phyloP scores from a whole-genome alignment of 2,888 invertebrate species.

The Lycophotia porphyrea region DNA sequence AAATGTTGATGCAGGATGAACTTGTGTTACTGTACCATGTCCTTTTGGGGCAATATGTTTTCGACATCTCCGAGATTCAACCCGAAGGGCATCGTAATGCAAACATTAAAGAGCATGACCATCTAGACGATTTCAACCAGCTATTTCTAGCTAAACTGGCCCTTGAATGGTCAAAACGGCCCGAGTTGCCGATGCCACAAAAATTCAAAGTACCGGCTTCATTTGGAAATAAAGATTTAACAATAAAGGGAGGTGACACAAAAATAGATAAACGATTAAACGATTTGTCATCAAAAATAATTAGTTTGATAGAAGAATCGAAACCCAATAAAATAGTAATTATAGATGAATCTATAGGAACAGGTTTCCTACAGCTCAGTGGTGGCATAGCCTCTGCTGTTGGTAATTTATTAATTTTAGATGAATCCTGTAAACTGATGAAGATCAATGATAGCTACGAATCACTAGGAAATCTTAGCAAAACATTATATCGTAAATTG shows the following conservation, averaged over 20 bases:
- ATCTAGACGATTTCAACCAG: not conserved
- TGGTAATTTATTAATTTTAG: slow-evolving; percentile 49
- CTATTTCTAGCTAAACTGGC: slow-evolving; percentile 6
- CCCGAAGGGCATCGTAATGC: slow-evolving; percentile 22
- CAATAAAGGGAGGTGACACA: slow-evolving; percentile 17
- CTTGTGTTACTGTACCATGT: slow-evolving; percentile 45
- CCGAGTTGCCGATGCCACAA: not conserved
- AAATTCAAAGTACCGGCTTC: slow-evolving; percentile 42
- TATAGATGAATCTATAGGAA: slow-evolving; percentile 37
- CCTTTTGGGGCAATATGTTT: slow-evolving; percentile 34
- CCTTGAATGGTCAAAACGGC: not conserved
- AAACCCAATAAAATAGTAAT: slow-evolving; percentile 4
- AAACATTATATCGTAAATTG: slow-evolving; percentile 29
- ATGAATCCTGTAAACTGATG: slow-evolving; percentile 14
- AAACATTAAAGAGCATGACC: slow-evolving; percentile 6
- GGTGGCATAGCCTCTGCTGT: slow-evolving; percentile 49
- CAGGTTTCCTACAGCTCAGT: slow-evolving; percentile 22
- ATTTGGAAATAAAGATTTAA: slow-evolving; percentile 56
- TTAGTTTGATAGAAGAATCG: slow-evolving; percentile 12
- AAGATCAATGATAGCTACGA: slow-evolving; percentile 26
- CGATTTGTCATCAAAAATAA: slow-evolving; percentile 13
- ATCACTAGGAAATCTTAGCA: slow-evolving; percentile 28
- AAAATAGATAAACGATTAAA: slow-evolving; percentile 35
- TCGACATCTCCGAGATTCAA: slow-evolving; percentile 36
- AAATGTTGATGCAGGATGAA: slow-evolving; percentile 44